These are phyloP conservation scores for Prolemur simus DNA, from an alignment of 2,113 vertebrate genomes.

Conservation along the genomic window DNA sequence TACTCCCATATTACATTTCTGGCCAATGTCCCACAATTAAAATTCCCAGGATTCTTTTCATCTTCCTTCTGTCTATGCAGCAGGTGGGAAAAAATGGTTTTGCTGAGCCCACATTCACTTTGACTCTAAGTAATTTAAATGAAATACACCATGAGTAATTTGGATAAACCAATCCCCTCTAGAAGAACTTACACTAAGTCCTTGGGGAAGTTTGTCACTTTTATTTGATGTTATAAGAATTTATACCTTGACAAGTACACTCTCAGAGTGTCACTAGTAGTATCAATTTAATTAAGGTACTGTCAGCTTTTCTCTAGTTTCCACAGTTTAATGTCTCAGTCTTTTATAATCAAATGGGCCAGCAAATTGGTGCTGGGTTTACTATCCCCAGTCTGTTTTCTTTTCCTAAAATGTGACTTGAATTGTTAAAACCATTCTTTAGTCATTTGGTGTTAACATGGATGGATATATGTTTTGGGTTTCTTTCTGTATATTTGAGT, in stretches of 20 bases:
- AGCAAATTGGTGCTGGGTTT: slow-evolving; percentile 60
- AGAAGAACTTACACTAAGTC: slow-evolving; percentile 71
- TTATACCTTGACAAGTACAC: slow-evolving; percentile 61
- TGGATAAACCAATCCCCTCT: slow-evolving; percentile 75
- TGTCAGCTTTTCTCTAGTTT: slow-evolving; percentile 55
- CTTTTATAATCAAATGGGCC: slow-evolving; percentile 61
- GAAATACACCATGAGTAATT: slow-evolving; percentile 72
- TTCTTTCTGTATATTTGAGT: not conserved
- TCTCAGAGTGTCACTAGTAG: not conserved
- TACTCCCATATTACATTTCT: not conserved
- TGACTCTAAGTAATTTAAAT: slow-evolving; percentile 75
- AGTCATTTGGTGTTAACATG: not conserved
- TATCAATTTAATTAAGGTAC: slow-evolving; percentile 64
- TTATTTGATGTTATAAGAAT: slow-evolving; percentile 76
- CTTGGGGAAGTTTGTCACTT: slow-evolving; percentile 75
- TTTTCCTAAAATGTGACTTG: slow-evolving; percentile 3
- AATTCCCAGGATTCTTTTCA: not conserved
- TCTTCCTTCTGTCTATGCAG: not conserved
- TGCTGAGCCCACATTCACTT: not conserved
- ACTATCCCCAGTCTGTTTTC: not conserved
- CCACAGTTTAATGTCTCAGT: slow-evolving; percentile 38
- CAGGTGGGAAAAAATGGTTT: not conserved
- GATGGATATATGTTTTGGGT: not conserved
- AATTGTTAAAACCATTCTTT: not conserved
- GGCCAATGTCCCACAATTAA: not conserved